Percentiles rank a stretch among this genome's conserved stretches.
Conservation (phyloP, 2,797 vertebrate genomes). For the Neolamprologus multifasciatus region DNA sequence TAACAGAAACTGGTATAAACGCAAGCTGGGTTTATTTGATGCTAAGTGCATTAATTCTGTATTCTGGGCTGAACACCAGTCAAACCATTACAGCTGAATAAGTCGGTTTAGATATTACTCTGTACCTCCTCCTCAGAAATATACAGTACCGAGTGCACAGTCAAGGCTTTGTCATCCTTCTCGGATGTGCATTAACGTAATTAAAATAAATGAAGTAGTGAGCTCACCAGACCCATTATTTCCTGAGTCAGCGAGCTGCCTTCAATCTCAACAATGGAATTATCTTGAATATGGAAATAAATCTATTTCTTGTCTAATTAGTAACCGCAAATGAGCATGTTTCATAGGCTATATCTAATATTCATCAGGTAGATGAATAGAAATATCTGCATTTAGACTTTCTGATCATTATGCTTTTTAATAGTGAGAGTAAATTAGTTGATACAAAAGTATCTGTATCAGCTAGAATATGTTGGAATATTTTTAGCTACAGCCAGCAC, state of each 20-base stretch:
- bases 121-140: neutral
- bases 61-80: conserved; percentile 1
- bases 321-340: neutral
- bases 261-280: conserved; percentile 16
- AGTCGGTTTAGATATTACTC: neutral
- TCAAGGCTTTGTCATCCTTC: conserved; percentile 26
- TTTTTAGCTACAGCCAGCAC: neutral
- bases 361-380: neutral
- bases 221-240: conserved; percentile 24
- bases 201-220: conserved; percentile 29
- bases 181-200: conserved; percentile 45
- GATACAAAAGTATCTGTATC: neutral
- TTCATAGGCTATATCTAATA: neutral
- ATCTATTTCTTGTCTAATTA: conserved; percentile 25
- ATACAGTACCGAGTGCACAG: conserved; percentile 16
- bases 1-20: neutral
- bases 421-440: neutral
- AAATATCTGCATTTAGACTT: neutral
- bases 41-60: neutral
- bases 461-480: neutral
- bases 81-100: neutral
- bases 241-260: conserved; percentile 21
- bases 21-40: neutral
- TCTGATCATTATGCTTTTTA: neutral
- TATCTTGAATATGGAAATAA: neutral